Base-by-base conservation (phyloP, 2,113 vertebrate species). In the Acanthisitta chloris region DNA sequence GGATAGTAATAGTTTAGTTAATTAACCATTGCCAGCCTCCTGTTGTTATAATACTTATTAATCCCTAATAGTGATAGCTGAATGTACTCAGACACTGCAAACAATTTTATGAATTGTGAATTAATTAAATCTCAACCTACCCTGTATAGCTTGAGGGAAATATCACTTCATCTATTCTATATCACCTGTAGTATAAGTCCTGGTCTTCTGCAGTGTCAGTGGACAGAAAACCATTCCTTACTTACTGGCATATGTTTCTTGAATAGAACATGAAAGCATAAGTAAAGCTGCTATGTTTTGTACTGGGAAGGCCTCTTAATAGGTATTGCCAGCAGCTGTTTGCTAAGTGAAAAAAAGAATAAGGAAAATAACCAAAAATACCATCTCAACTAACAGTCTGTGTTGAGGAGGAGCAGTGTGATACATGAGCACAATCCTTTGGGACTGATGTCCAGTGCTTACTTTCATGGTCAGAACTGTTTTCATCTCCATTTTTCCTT, bases 31-130 rank as follows among this genome's bases (percentile, higher is more conserved):
- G 26, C 33, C 20, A 73, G 19, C 7, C 34, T 74, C 43, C 66
- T 92, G 38, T 66, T 88, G 42, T 79, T 95, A 46, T 16, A 90
- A 55, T 86, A 73, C 20, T 19, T 87, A 62, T 82, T 80, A 86
- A 86, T 81, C 31, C 17, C 10, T 55, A 40, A 55, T 83, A 38
- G 31, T 62, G 40, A 43, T 10, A 85, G 42, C 16, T 76, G 84
- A 69, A 69, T 55, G 19, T 59, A 55, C 51, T 28, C 46, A 66
- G 36, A n/a, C 33, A 33, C 31, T 82, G 54, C 66, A 86, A 92
- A 85, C n/a, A 62, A 13, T 33, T 85, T 71, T 28, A 66, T 23
- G 26, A 90, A 72, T 61, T 46, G 14, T 49, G 48, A 87, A 79
- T 91, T 78, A 81, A 67, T 78, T 80, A 62, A 83, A 38, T 64